These are phyloP conservation scores for Morpho achilles DNA, from an alignment of 2,888 invertebrate species.

Conservation along the genomic window DNA sequence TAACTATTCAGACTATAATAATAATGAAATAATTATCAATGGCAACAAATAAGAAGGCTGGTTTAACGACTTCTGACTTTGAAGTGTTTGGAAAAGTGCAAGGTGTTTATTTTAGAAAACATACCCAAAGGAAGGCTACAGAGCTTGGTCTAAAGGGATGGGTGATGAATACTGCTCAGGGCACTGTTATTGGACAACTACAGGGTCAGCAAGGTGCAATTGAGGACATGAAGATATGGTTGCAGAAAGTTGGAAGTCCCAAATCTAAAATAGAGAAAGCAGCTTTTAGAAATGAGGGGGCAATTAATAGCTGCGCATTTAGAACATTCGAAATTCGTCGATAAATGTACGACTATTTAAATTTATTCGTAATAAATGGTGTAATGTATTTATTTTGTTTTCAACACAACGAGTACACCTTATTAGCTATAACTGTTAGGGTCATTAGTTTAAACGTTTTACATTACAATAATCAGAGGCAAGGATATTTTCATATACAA, in stretches of 20 bases:
- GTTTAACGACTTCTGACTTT: slow-evolving; percentile 62
- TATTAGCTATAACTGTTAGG: no score
- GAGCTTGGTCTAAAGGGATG: slow-evolving; percentile 84
- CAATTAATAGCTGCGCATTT: slow-evolving; percentile 65
- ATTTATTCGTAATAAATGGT: slow-evolving; percentile 2
- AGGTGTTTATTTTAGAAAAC: slow-evolving; percentile 79
- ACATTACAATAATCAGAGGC: no score
- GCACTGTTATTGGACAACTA: slow-evolving; percentile 83
- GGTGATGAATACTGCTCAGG: slow-evolving; percentile 86
- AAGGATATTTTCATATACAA: no score
- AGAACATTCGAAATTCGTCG: slow-evolving; percentile 70
- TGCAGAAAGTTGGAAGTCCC: slow-evolving; percentile 83
- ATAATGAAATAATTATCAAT: slow-evolving; percentile 26
- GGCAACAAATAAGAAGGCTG: slow-evolving; percentile 42
- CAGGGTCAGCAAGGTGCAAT: slow-evolving; percentile 80
- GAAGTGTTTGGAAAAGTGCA: slow-evolving; percentile 82
- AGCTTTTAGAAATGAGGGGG: slow-evolving; percentile 81
- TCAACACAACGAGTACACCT: no score
- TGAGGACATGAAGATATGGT: slow-evolving; percentile 79
- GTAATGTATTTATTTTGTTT: not conserved
- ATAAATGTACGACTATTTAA: slow-evolving; percentile 29
- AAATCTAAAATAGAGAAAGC: slow-evolving; percentile 83
- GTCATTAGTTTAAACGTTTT: no score
- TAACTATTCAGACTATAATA: not conserved
- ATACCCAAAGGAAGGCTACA: slow-evolving; percentile 81